Evolutionary conservation across 2,888 invertebrate genomes (phyloP), one percentile per base, ranked within the genome.

Genomic region (Lasioglossum zephyrum): DNA sequence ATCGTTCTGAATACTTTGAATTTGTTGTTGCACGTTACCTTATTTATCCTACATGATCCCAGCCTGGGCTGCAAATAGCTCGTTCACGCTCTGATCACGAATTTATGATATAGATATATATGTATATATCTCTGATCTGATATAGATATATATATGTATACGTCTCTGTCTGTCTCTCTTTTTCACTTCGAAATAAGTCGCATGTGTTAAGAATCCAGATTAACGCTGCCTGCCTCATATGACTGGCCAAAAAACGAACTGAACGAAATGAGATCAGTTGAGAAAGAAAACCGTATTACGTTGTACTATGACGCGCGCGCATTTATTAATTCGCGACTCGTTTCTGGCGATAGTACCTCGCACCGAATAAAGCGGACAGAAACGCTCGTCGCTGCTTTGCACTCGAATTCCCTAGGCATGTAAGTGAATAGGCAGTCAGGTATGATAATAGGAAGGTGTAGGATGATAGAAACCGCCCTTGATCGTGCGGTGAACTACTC

Each of bases 121-220:
- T 53, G 5, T 5, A 26, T 63, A 26, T 31, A 31, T 31, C 79
- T 91, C 82, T 86, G 77, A 82, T 87, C 82, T 31, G 31, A 31
- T 31, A 31, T 31, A 31, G 31, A 13, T 31, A 13, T 13, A 2
- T 26, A 5, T 2, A 6, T 63, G 16, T 16, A 16, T 63, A 36
- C 4, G 36, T 69, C 36, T 69, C 39, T 39, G 36, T 39, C 69
- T 69, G 36, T 69, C 69, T 69, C 4, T 39, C 66, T 69, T 18
- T 49, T 49, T 88, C 86, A 88, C 41, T 70, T 70, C 39, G 63
- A 70, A 41, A 70, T 70, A 88, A 92, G 87, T 92, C 93, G 93
- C 94, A 94, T 94, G 93, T 92, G 93, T 93, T 92, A 87, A 79
- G 77, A 92, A 92, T 93, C 92, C 94, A 93, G 92, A 90, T 90